phyloP scores from a whole-genome alignment of 2,888 invertebrate genomes.

The Helobdella robusta region DNA sequence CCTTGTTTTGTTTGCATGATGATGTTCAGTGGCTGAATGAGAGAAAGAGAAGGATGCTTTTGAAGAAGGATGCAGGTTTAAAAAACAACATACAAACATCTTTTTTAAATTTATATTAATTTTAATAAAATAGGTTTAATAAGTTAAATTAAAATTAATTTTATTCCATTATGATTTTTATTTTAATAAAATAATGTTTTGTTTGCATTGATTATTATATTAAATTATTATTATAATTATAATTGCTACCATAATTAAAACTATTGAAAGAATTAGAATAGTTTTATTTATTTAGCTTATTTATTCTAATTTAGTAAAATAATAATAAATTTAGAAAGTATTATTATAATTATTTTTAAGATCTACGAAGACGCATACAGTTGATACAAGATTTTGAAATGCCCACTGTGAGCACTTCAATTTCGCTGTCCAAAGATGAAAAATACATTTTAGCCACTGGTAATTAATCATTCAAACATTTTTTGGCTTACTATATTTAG shows the following conservation, averaged over 20 bases:
- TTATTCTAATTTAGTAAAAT: neutral
- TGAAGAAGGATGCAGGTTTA: constrained; percentile 18
- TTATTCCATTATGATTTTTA: neutral
- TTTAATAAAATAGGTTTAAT: too few species aligned
- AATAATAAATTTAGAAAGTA: neutral
- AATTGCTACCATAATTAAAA: neutral
- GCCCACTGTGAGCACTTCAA: constrained; percentile 80
- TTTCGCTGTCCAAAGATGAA: constrained; percentile 63
- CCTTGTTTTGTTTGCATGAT: too few species aligned
- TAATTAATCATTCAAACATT: neutral
- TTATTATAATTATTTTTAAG: constrained; percentile 48
- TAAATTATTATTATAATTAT: neutral
- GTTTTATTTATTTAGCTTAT: neutral
- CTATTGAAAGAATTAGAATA: neutral
- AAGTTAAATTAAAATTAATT: neutral
- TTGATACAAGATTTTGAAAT: constrained; percentile 98
- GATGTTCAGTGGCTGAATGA: constrained; percentile 21
- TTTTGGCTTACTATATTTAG: neutral
- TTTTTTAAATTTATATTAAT: too few species aligned
- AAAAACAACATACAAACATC: too few species aligned
- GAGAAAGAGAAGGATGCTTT: constrained; percentile 4
- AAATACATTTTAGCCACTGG: constrained; percentile 19
- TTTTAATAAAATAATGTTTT: neutral
- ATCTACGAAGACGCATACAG: constrained; percentile 79
- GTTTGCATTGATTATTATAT: neutral